Evolutionary conservation across 2,113 vertebrate species (phyloP), one percentile per base, ranked within the genome.

Genomic region (Amphiprion ocellaris): DNA sequence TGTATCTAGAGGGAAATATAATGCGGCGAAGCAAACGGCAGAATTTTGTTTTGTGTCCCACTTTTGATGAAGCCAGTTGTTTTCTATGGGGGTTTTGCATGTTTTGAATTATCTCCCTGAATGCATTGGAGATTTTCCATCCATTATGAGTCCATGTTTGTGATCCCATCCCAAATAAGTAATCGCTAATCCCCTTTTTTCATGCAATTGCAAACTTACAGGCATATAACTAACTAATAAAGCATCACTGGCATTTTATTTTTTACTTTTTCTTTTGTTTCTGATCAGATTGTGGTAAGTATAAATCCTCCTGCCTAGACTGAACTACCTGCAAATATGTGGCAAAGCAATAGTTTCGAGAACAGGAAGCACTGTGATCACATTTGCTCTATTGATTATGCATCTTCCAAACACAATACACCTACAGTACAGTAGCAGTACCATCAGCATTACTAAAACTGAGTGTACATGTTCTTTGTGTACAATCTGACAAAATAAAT

Each of bases 31-130:
- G 49, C 41, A 70, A 26, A 85, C 67, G 76, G 26, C 26, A 58
- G 39, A 53, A 47, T 14, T 71, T 5, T 74, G 11, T 72, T 66
- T 79, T 69, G 47, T 68, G 30, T 26, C 63, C 10, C 1, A 41
- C 19, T 55, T 61, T 54, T 66, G 26, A 76, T 76, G 55, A 66
- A 28, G 33, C 30, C 53, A 70, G 24, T 82, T 86, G 58, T 80
- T 86, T 69, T 67, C 65, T 69, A 26, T 70, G 54, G 64, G 33
- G 24, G 19, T 6, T 61, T 63, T 49, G 64, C 15, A 23, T 82
- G 82, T 83, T 89, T 81, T 74, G 17, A 74, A 83, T 87, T 44
- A 82, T 70, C 46, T 72, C 16, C 56, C 71, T 74, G 67, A 64
- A 53, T 49, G 50, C 10, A 4, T 19, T 86, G 73, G 73, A 77